Conservation (phyloP, 2,113 vertebrate genomes). For the Micronycteris hirsuta region DNA sequence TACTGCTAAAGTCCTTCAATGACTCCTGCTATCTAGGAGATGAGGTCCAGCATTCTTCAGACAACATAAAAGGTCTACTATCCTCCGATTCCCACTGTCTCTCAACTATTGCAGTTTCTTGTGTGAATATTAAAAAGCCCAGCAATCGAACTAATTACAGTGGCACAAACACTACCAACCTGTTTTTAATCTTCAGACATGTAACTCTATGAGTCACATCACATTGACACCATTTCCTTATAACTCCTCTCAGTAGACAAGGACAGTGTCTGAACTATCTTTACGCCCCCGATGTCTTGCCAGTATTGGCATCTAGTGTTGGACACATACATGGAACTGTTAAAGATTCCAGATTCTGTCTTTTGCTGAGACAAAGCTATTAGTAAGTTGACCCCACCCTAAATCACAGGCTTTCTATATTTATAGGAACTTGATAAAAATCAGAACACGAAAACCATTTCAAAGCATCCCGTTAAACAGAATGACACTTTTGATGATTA, state of each 20-base stretch:
- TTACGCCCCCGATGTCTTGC: background rate
- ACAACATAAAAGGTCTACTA: background rate
- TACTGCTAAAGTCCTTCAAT: background rate
- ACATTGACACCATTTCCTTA: background rate
- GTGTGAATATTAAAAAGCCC: background rate
- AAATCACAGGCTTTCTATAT: background rate
- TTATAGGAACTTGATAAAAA: background rate
- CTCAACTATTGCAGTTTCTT: background rate
- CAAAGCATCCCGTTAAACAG: background rate
- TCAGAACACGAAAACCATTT: background rate
- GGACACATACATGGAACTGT: background rate
- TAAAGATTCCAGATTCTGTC: background rate
- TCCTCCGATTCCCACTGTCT: background rate
- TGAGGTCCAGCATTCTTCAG: background rate
- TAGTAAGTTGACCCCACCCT: background rate
- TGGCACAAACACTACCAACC: background rate
- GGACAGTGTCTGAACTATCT: background rate
- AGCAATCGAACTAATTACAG: background rate
- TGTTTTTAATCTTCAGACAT: background rate
- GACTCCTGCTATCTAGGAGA: background rate
- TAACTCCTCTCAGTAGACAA: background rate
- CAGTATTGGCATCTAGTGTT: background rate
- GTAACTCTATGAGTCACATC: background rate
- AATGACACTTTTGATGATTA: background rate
- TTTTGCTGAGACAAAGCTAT: background rate